A percentile compares a stretch with the other conserved stretches of the same genome.
These are phyloP conservation scores for Proctacanthus coquilletti DNA, from an alignment of 1,140 invertebrate genomes.

Conservation along the genomic window DNA sequence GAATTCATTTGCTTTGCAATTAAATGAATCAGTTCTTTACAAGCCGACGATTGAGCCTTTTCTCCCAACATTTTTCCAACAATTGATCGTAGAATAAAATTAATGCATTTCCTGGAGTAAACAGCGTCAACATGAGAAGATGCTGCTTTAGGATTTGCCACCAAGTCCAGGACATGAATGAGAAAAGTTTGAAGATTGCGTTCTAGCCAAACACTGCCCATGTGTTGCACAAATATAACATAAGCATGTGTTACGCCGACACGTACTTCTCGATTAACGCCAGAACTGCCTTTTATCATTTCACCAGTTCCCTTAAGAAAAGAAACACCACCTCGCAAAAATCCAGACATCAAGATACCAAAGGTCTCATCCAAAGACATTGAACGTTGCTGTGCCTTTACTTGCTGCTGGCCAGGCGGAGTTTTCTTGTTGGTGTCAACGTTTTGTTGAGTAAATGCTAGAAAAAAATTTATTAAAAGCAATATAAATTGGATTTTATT, in stretches of 20 bases:
- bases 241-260: conserved; percentile 92
- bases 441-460: conserved; percentile 56
- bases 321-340: conserved; percentile 82
- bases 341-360: conserved; percentile 84
- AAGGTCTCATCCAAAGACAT: conserved; percentile 86
- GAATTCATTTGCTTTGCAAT: conserved; percentile 91
- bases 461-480: no score
- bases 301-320: conserved; percentile 90
- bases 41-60: conserved; percentile 88
- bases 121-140: conserved; percentile 94
- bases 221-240: conserved; percentile 81
- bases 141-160: conserved; percentile 84
- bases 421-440: conserved; percentile 15
- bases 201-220: conserved; percentile 90
- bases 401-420: conserved; percentile 12
- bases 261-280: conserved; percentile 85
- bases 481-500: no score
- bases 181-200: conserved; percentile 74
- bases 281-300: conserved; percentile 88
- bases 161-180: conserved; percentile 79
- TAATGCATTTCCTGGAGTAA: conserved; percentile 93
- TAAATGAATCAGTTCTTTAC: conserved; percentile 84
- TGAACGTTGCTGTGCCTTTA: conserved; percentile 27
- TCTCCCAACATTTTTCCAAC: conserved; percentile 89
- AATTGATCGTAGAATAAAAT: conserved; percentile 82